Conservation (phyloP, 1,140 invertebrate species). For the Patella vulgata region DNA sequence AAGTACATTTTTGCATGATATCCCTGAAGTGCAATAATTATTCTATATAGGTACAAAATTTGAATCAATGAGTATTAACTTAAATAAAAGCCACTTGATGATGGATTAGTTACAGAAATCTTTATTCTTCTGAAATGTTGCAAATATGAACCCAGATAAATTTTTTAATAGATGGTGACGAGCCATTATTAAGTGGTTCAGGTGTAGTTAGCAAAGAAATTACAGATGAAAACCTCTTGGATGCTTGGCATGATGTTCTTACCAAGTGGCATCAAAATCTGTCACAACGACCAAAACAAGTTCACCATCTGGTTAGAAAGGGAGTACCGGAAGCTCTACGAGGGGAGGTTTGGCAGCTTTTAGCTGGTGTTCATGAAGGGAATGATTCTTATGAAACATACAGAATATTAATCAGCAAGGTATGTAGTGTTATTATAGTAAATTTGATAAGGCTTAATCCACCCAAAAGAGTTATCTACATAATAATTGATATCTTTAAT, state of each 20-base stretch:
- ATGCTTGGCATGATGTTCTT: slow-evolving; percentile 91
- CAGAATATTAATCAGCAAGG: slow-evolving; percentile 90
- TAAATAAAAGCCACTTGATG: no score
- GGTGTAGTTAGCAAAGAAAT: slow-evolving; percentile 97
- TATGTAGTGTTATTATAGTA: no score
- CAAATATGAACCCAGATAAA: no score
- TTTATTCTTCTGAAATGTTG: no score
- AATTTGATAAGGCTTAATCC: no score
- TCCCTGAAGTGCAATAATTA: no score
- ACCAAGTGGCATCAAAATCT: slow-evolving; percentile 76
- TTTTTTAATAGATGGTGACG: slow-evolving; percentile 92
- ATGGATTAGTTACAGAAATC: no score
- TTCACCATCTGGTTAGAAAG: slow-evolving; percentile 70
- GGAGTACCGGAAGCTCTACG: slow-evolving; percentile 92
- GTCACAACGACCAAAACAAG: slow-evolving; percentile 58
- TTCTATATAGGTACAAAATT: no score
- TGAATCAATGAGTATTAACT: no score
- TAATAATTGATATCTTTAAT: no score
- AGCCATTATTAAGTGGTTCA: slow-evolving; percentile 94
- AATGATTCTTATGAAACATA: slow-evolving; percentile 93
- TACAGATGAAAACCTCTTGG: slow-evolving; percentile 89
- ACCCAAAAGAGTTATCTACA: no score
- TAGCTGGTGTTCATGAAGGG: slow-evolving; percentile 86
- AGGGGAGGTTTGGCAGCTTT: slow-evolving; percentile 96
- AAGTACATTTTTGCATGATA: no score